These are phyloP conservation scores for Enteromius mattozi DNA, from an alignment of 2,797 vertebrate genomes.

Conservation along the genomic window DNA sequence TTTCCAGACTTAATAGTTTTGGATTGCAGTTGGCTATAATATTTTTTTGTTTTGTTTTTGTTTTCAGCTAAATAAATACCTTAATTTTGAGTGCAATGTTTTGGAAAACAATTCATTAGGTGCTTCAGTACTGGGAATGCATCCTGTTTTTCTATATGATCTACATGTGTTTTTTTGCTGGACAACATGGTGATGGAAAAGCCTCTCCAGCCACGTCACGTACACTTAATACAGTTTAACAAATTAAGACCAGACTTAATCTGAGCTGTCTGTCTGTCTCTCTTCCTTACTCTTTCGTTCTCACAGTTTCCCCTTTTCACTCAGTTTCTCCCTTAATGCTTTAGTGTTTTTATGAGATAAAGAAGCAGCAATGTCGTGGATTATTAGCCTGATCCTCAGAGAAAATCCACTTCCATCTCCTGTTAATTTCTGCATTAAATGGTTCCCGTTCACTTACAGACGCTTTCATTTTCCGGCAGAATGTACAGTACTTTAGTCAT, in stretches of 20 bases:
- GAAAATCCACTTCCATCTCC: constrained; percentile 61
- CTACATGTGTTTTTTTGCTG: background rate
- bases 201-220: background rate
- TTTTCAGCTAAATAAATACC: background rate
- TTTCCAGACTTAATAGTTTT: too few relatives aligned
- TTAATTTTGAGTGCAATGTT: background rate
- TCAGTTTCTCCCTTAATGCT: constrained; percentile 10
- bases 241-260: constrained; percentile 22
- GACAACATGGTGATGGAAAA: constrained; percentile 11
- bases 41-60: background rate
- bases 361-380: constrained; percentile 60
- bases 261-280: background rate
- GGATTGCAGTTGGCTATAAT: background rate
- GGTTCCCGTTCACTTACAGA: background rate
- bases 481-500: constrained; percentile 16
- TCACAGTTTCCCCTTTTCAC: constrained; percentile 34
- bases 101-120: background rate
- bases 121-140: background rate
- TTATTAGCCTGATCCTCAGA: constrained; percentile 68
- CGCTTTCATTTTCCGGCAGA: background rate
- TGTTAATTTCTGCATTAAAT: constrained; percentile 22
- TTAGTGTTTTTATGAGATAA: constrained; percentile 64
- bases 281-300: background rate
- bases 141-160: background rate
- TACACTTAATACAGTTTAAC: constrained; percentile 19